Evolutionary conservation across 2,888 invertebrate species (phyloP), one percentile per base, ranked within the genome.

Genomic region (Yponomeuta cagnagella): DNA sequence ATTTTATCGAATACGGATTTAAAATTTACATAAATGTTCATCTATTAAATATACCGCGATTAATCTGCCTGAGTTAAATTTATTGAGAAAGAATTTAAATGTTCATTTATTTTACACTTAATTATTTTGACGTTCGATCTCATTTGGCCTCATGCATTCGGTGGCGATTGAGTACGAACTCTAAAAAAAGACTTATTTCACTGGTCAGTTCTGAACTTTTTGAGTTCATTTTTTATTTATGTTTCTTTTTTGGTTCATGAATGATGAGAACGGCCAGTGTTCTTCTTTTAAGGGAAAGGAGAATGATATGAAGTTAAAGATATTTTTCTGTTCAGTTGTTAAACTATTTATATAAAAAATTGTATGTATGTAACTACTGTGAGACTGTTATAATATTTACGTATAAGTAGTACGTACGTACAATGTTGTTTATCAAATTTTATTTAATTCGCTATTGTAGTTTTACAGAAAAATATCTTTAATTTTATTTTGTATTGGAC

Each of bases 361-460:
- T 71, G 66, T 71, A 89, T 90, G 90, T 91, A 91, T 90, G 90
- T 91, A 91, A 90, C 90, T 90, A 91, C 90, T 87, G 83, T 86
- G 88, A 90, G 91, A 91, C 90, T 91, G 90, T 91, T 91, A 89
- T 80, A 81, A 86, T 89, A 89, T 89, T 90, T 90, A 88, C 89
- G 88, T 89, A 88, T 87, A 15, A 85, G 82, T 63, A 70, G 88
- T 90, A 86, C 88, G 84, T 91, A 89, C 90, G 87, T 90, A 90
- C 89, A 90, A 89, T 87, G 85, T 87, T 88, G 52, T 85, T 86
- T 87, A 82, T 83, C 58, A 72, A 86, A 82, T 82, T 89, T 90
- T 90, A 90, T 91, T 91, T 91, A 89, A 89, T 89, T 89, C 83
- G 87, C 65, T 71, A 67, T 70, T 64, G 68, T 68, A 71, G 71